Base-by-base conservation (phyloP, 2,888 invertebrate species). In the Steinernema hermaphroditum region DNA sequence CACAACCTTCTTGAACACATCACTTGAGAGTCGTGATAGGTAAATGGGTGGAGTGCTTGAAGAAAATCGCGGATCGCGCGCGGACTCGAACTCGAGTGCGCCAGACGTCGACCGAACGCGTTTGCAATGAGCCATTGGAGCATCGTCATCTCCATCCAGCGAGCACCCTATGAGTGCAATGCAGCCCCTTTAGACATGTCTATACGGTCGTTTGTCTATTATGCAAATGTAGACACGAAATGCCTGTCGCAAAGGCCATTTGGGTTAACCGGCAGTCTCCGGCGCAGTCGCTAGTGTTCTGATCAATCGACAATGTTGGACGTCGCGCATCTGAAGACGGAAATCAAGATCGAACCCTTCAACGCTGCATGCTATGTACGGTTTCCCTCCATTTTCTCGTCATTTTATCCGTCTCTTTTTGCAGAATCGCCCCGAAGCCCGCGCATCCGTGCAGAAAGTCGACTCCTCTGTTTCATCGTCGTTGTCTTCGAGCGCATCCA, bases 1-100 rank as follows among this genome's bases (percentile, higher is more conserved):
- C 62, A 62, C 62, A 22, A 62, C 62, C 34, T 62, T 16, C 32
- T 62, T 62, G 22, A 1, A 24, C 32, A 22, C 4, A 62, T 16
- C 62, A 16, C 62, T 12, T 32, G 16, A 32, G 12, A 32, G 16
- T 19, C 62, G 62, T 32, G 32, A 16, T 32, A 8, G n/a, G 62
- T 27, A 62, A n/a, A 62, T 62, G 62, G 62, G 62, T 62, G 62
- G 50, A 4, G 62, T 62, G 62, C 62, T 62, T 29, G 12, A 8
- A 12, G n/a, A 9, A 46, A 46, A 46, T 46, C 22, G n/a, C 46
- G 4, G 46, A 19, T n/a, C 22, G 62, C 24, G 14, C 24, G 6
- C 14, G 62, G 62, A 19, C 1, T 32, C 62, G 62, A 62, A 62
- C 62, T 9, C 62, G 29, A 16, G 62, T 32, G n/a, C 14, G 29